Percentiles rank a stretch among this genome's conserved stretches.
Conservation (phyloP, 2,888 invertebrate genomes). For the Cheilosia variabilis region DNA sequence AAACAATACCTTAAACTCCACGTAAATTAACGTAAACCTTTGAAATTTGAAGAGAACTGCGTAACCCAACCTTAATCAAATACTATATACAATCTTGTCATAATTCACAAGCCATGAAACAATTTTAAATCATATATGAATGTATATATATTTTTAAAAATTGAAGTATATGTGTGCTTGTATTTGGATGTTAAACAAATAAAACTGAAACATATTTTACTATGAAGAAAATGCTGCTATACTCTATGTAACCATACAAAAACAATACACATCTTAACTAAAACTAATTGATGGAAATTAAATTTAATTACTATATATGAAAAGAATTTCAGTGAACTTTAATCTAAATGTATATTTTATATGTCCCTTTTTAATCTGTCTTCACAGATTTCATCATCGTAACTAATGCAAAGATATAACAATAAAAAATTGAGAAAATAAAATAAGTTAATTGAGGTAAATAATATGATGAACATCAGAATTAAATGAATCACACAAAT, state of each 20-base stretch:
- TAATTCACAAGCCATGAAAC: slow-evolving; percentile 32
- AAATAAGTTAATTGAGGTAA: slow-evolving; percentile 34
- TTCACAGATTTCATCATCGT: slow-evolving; percentile 49
- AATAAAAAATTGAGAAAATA: slow-evolving; percentile 12
- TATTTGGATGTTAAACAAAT: slow-evolving; percentile 37
- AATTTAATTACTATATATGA: slow-evolving; percentile 39
- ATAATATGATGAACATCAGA: slow-evolving; percentile 6
- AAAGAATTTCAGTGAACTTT: slow-evolving; percentile 51
- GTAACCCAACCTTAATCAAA: slow-evolving; percentile 44
- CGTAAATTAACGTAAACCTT: neutral
- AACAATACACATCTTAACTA: slow-evolving; percentile 35
- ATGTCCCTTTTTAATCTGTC: slow-evolving; percentile 66
- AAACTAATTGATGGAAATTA: slow-evolving; percentile 8
- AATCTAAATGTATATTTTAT: slow-evolving; percentile 75
- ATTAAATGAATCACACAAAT: slow-evolving; percentile 25
- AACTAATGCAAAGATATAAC: slow-evolving; percentile 27
- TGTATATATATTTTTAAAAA: slow-evolving; percentile 32
- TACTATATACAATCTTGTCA: slow-evolving; percentile 53
- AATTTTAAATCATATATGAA: slow-evolving; percentile 17
- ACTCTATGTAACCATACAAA: slow-evolving; percentile 58
- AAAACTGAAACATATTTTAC: slow-evolving; percentile 54
- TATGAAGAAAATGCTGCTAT: slow-evolving; percentile 53
- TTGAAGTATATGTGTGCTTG: slow-evolving; percentile 37
- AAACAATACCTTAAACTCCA: slow-evolving; percentile 13
- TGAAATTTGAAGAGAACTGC: neutral